Percentiles rank a stretch among this genome's conserved stretches.
Conservation (phyloP, 2,888 invertebrate genomes). For the Drosophila pullipes region DNA sequence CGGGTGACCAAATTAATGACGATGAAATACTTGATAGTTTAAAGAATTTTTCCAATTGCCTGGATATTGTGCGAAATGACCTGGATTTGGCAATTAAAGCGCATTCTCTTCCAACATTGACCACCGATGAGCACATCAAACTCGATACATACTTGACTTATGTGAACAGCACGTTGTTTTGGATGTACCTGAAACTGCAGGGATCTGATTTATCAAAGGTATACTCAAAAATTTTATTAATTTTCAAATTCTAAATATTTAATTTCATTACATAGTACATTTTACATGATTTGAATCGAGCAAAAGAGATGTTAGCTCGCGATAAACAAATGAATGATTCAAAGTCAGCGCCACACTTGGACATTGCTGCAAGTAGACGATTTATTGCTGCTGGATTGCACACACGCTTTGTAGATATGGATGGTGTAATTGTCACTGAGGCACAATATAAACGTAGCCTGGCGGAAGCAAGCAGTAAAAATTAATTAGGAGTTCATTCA, state of each 20-base stretch:
- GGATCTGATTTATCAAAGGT: slow-evolving; percentile 57
- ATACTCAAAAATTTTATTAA: not conserved
- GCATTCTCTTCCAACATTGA: slow-evolving; percentile 5
- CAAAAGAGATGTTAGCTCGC: slow-evolving; percentile 55
- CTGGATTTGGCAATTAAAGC: slow-evolving; percentile 32
- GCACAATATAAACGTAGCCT: slow-evolving; percentile 31
- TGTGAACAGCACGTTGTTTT: slow-evolving; percentile 58
- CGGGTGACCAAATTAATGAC: not conserved
- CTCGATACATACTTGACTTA: slow-evolving; percentile 61
- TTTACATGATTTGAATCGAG: slow-evolving; percentile 51
- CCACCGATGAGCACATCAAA: slow-evolving; percentile 50
- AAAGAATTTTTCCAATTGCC: slow-evolving; percentile 29
- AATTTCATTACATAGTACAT: slow-evolving; percentile 42
- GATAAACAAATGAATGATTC: slow-evolving; percentile 52
- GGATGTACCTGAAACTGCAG: slow-evolving; percentile 58
- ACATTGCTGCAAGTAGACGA: slow-evolving; percentile 58
- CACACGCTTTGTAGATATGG: slow-evolving; percentile 50
- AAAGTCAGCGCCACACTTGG: slow-evolving; percentile 41
- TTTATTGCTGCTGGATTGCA: slow-evolving; percentile 65
- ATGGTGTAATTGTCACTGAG: slow-evolving; percentile 41
- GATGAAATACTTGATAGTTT: slow-evolving; percentile 25
- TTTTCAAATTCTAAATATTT: not conserved
- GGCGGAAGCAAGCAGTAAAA: not conserved
- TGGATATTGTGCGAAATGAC: slow-evolving; percentile 55
- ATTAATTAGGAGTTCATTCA: not conserved